Evolutionary conservation across 2,797 vertebrate species (phyloP).

Genomic region (Ciconia nigra): DNA sequence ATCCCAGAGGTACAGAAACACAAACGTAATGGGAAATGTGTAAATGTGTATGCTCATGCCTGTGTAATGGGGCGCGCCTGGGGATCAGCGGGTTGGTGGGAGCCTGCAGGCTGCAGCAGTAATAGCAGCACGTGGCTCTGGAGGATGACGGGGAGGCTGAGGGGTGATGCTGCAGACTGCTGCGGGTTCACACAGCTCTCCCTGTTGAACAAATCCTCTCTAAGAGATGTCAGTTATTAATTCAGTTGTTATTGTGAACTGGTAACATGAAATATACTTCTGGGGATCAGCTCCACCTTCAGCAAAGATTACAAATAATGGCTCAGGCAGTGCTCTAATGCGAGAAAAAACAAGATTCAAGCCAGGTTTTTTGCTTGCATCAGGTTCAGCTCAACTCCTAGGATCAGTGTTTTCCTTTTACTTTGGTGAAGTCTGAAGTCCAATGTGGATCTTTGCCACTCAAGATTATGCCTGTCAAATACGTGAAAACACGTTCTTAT

Average conservation of each 20-base stretch:
- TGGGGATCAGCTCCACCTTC: not conserved
- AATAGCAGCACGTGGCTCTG: not conserved
- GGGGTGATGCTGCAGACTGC: not conserved
- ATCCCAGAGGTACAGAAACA: not conserved
- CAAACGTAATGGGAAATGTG: rapidly evolving
- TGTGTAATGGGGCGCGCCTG: rapidly evolving
- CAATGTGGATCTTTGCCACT: not conserved
- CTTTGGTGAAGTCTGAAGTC: not conserved
- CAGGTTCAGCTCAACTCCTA: not conserved
- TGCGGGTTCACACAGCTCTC: not conserved
- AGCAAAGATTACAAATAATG: not conserved
- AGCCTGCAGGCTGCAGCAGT: not conserved
- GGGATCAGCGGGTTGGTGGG: rapidly evolving
- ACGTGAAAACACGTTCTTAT: not conserved
- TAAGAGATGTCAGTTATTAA: not conserved
- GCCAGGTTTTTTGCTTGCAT: not conserved
- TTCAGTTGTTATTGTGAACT: not conserved
- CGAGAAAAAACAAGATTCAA: not conserved
- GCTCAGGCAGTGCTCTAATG: not conserved
- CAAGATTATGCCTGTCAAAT: not conserved
- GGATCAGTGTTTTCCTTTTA: not conserved
- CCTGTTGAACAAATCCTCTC: not conserved
- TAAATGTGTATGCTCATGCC: too few relatives aligned
- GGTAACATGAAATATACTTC: not conserved
- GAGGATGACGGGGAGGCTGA: not conserved